These are phyloP conservation scores for Babylonia areolata DNA, from an alignment of 1,140 invertebrate species.

Conservation along the genomic window DNA sequence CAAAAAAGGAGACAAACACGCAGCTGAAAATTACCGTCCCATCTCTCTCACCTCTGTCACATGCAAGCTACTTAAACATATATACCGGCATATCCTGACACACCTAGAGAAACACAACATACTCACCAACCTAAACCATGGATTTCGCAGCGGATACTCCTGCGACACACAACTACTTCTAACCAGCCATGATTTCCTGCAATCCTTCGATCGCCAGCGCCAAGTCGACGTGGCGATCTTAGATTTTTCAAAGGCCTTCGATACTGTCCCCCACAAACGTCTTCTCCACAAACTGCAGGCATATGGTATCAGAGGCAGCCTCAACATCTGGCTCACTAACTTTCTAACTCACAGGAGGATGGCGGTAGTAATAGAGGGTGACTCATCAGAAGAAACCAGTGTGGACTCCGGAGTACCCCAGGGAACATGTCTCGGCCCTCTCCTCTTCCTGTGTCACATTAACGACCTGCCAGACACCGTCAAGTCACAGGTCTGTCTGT, in stretches of 20 bases:
- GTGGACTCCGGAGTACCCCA: slow-evolving; percentile 35
- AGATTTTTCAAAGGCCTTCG: background rate
- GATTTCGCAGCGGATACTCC: slow-evolving; percentile 48
- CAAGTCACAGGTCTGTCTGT: slow-evolving; percentile 20
- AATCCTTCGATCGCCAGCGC: background rate
- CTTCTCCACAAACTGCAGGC: background rate
- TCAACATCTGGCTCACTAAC: background rate
- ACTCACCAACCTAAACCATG: slow-evolving; percentile 47
- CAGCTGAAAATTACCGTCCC: slow-evolving; percentile 36
- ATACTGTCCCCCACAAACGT: background rate
- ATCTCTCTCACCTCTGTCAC: slow-evolving; percentile 27
- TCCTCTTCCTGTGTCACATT: slow-evolving; percentile 49
- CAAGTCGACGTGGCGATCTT: background rate
- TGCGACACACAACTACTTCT: slow-evolving; percentile 43
- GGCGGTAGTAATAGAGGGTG: background rate
- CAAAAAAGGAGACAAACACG: background rate
- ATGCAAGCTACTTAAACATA: slow-evolving; percentile 43
- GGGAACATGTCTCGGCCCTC: slow-evolving; percentile 3
- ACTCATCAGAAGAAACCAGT: background rate
- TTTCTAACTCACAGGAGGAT: background rate
- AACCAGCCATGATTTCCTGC: background rate
- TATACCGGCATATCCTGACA: slow-evolving; percentile 31
- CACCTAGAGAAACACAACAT: slow-evolving; percentile 48
- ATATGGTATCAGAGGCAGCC: background rate
- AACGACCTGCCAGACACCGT: slow-evolving; percentile 46